A percentile compares a stretch with the other conserved stretches of the same genome.
phyloP scores from a whole-genome alignment of 2,797 vertebrate genomes.

The Danionella dracula region DNA sequence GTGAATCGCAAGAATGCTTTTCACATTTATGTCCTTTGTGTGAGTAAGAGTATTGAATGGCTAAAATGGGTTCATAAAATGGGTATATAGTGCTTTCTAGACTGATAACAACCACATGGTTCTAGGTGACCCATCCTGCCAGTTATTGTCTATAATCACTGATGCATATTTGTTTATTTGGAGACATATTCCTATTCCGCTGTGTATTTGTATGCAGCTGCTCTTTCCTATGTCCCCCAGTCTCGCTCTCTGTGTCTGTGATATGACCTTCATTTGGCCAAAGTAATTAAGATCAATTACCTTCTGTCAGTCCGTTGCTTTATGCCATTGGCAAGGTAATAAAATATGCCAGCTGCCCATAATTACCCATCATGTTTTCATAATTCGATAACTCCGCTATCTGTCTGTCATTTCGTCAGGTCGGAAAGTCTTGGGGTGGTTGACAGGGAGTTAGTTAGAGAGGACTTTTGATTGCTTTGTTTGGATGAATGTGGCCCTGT shows the following conservation, averaged over 20 bases:
- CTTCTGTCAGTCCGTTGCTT: slow-evolving; percentile 23
- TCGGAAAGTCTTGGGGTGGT: background rate
- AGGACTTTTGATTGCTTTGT: background rate
- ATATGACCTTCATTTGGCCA: slow-evolving; percentile 42
- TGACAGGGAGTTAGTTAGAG: background rate
- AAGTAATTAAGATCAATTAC: slow-evolving; percentile 51
- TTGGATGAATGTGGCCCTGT: background rate
- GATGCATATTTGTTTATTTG: background rate
- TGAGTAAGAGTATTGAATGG: too few species aligned
- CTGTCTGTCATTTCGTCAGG: slow-evolving; percentile 7
- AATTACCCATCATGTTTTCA: slow-evolving; percentile 39
- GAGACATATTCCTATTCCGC: background rate
- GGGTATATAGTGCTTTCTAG: background rate
- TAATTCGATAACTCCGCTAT: slow-evolving; percentile 25
- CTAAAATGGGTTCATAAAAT: too few species aligned
- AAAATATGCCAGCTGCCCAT: slow-evolving; percentile 36
- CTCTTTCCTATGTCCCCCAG: background rate
- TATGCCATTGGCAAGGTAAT: slow-evolving; percentile 26
- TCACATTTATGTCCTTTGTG: background rate
- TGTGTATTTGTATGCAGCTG: slow-evolving; percentile 26
- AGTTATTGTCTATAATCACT: background rate
- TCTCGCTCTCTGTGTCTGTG: slow-evolving; percentile 6
- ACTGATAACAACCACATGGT: background rate
- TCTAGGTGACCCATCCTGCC: background rate
- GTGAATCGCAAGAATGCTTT: background rate